Conservation (phyloP, 1,140 invertebrate genomes). For the Saccostrea echinata region DNA sequence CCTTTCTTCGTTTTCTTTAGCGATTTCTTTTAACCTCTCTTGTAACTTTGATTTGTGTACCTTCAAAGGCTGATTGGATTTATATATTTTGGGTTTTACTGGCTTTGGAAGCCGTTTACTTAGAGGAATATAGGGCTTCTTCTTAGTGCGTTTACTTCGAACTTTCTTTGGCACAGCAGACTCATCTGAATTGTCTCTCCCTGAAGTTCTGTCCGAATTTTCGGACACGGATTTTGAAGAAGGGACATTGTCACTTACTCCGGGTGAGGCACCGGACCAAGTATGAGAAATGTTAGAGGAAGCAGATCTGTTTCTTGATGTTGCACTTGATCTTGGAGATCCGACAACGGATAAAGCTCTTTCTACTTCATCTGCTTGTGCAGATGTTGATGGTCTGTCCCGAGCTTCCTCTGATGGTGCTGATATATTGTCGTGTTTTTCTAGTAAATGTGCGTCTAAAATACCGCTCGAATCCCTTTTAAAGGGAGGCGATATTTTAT, state of each 20-base stretch:
- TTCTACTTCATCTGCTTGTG: neutral
- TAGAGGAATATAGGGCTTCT: neutral
- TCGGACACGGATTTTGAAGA: neutral
- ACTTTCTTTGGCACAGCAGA: neutral
- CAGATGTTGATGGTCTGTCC: neutral
- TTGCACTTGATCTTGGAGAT: neutral
- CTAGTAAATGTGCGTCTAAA: neutral
- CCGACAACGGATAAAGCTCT: neutral
- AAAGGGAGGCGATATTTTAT: neutral
- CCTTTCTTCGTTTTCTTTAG: constrained; percentile 5
- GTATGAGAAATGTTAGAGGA: neutral
- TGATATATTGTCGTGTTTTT: neutral
- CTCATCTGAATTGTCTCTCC: neutral
- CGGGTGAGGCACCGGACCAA: neutral
- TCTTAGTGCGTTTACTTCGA: neutral
- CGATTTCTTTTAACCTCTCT: neutral
- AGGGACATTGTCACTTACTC: neutral
- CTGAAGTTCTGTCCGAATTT: neutral
- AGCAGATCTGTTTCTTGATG: neutral
- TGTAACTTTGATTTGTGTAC: neutral
- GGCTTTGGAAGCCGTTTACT: constrained; percentile 20
- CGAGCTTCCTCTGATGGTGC: neutral
- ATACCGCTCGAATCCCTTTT: neutral
- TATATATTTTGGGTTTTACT: constrained; percentile 12
- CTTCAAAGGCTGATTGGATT: constrained; percentile 1